Conservation (phyloP, 2,888 invertebrate genomes). For the Rapana venosa region DNA sequence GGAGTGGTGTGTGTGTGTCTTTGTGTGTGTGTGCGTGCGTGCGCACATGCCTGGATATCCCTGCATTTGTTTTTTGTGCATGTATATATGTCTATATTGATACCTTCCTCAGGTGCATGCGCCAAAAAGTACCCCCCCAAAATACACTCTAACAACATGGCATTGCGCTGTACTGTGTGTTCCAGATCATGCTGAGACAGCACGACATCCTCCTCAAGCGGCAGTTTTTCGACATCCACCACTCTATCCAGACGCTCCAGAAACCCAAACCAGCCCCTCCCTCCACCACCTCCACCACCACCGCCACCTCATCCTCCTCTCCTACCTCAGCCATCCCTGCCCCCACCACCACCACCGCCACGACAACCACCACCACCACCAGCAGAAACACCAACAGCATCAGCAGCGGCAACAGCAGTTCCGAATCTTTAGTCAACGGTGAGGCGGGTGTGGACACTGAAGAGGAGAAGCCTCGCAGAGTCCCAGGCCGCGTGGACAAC, state of each 20-base stretch:
- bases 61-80: background rate
- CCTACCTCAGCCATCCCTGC: background rate
- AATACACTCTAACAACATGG: too few species aligned
- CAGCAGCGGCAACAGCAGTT: background rate
- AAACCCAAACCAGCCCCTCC: slow-evolving; percentile 13
- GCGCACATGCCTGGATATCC: background rate
- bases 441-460: background rate
- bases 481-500: background rate
- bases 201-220: slow-evolving; percentile 70
- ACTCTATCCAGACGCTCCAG: background rate
- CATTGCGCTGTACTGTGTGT: slow-evolving; percentile 12
- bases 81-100: too few species aligned
- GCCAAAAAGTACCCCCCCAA: background rate
- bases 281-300: background rate
- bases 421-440: background rate
- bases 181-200: slow-evolving; percentile 67
- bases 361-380: background rate
- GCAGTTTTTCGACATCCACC: slow-evolving; percentile 70
- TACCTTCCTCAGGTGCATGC: background rate
- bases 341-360: background rate
- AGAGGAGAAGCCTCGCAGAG: background rate
- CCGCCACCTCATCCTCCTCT: background rate
- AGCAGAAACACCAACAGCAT: background rate
- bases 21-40: background rate
- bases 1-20: background rate